Evolutionary conservation across 2,113 vertebrate genomes (phyloP), one percentile per base, ranked within the genome.

Genomic region (Falcunculus frontatus): DNA sequence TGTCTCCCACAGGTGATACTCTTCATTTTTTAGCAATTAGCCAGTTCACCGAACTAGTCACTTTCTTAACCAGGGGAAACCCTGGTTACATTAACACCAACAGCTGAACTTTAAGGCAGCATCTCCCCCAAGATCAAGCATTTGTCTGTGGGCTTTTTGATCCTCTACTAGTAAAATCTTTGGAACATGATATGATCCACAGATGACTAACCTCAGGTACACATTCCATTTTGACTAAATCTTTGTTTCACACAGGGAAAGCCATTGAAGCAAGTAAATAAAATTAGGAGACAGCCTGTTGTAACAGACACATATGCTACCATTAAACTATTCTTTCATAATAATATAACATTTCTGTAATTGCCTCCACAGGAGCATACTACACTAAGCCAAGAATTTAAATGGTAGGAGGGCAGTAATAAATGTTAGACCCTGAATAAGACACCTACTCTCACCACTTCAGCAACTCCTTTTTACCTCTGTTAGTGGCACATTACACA

Each of bases 301-400:
- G 25, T 67, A 80, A 80, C 0, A 16, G 70, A 18, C 20, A 87
- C 4, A 33, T 37, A 55, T 29, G 42, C 39, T 83, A 41, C 6
- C 46, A 80, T 33, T 75, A 67, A 73, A 59, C 7, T 33, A 56
- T 3, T 1, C 15, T 91, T 91, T 55, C 8, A 4, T 39, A 87
- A 62, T 69, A 86, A 84, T 13, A 21, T 57, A 83, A n/a, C 50
- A 81, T 83, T n/a, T 52, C 39, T 19, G 3, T 57, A 83, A 70
- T 27, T 88, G 59, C 27, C 39, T 64, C 17, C 63, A 80, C 11
- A 84, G 52, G 8, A 82, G 33, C 27, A 26, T 27, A 50, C 14
- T 73, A 56, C 27, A 92, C 33, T 44, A 76, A 90, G 47, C 25
- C 59, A 94, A 59, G 41, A 91, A 84, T 84, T 75, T 67, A 93